A percentile compares a stretch with the other conserved stretches of the same genome.
Conservation (phyloP, 2,888 invertebrate genomes). For the Stictocephala bisonia region DNA sequence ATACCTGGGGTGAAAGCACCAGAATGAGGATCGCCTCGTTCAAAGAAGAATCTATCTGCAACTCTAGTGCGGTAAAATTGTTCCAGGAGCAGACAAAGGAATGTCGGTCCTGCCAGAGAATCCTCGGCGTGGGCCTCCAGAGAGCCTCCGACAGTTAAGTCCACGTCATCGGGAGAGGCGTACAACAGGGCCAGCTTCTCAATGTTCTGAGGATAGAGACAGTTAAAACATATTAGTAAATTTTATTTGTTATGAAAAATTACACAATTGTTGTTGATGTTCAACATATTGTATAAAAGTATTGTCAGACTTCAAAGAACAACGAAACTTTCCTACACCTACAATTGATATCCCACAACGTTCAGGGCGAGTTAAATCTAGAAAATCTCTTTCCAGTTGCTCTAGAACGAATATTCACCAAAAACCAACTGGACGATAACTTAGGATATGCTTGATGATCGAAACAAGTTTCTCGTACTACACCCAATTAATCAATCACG, state of each 20-base stretch:
- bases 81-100: constrained; percentile 86
- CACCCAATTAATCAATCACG: too few relatives aligned
- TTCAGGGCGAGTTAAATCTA: too few relatives aligned
- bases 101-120: constrained; percentile 86
- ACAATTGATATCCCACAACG: too few relatives aligned
- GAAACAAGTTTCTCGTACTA: too few relatives aligned
- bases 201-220: constrained; percentile 70
- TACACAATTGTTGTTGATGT: background rate
- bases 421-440: too few relatives aligned
- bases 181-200: constrained; percentile 74
- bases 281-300: background rate
- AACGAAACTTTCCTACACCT: too few relatives aligned
- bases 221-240: too few relatives aligned
- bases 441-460: too few relatives aligned
- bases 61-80: constrained; percentile 88
- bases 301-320: background rate
- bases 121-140: constrained; percentile 82
- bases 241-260: background rate
- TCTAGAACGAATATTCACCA: too few relatives aligned
- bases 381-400: too few relatives aligned
- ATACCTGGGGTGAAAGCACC: constrained; percentile 76
- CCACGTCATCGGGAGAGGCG: constrained; percentile 82
- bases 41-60: constrained; percentile 90
- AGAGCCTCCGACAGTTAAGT: constrained; percentile 86
- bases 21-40: constrained; percentile 71